Base-by-base conservation (phyloP, 2,113 vertebrate genomes). In the Ciconia boyciana region DNA sequence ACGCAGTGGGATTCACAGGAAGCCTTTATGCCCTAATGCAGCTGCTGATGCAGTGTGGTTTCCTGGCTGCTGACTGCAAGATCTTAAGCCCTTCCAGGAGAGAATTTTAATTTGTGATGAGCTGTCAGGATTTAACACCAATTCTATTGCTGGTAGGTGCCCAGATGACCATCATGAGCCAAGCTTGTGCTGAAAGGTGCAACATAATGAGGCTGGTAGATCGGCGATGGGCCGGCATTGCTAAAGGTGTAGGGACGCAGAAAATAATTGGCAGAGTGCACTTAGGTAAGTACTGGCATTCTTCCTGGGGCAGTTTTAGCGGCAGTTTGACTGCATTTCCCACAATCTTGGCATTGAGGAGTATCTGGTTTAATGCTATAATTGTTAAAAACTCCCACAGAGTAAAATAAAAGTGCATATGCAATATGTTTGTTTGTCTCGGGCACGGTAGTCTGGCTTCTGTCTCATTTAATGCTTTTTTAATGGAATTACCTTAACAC, bases 101-200 rank as follows among this genome's bases (percentile, higher is more conserved):
- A 48, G 48, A 46, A 41, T 57, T 24, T 0, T 28, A 31, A 48
- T 88, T 76, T 54, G 28, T 44, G 65, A 60, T 85, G 72, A 77
- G 34, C n/a, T 29, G 15, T 66, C 34, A 22, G 61, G 78, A 26
- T 57, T 90, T 66, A 58, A 79, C 41, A 14, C 0, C 0, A 55
- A 5, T 83, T 48, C 21, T 97, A 16, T 60, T 15, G 26, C 24
- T 90, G 90, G 49, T 89, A 99, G 99, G 99, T 95, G 99, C 99
- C 90, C 99, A 99, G 97, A 99, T 99, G 99, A 99, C 99, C 71
- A 99, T 99, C 88, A 99, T 99, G 99, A 99, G 99, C 97, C 99
- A 99, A 88, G 99, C 99, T 4, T 99, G 99, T 94, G 99, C 99
- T 19, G 99, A 99, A 85, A 98, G 99, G 87, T 99, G 99, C 93